phyloP scores from a whole-genome alignment of 2,888 invertebrate species.

The Nomada fabriciana region DNA sequence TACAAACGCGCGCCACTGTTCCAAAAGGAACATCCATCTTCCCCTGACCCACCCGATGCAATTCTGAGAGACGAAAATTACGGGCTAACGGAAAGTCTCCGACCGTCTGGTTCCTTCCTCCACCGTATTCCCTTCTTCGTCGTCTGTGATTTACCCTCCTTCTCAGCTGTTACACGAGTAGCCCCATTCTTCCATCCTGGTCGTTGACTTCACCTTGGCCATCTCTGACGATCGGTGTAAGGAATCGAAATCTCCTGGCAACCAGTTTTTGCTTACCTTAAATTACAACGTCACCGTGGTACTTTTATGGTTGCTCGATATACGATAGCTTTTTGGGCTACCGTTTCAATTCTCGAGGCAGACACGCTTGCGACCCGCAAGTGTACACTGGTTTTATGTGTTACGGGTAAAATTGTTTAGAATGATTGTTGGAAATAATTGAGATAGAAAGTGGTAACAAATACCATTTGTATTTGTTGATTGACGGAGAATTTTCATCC shows the following conservation, averaged over 20 bases:
- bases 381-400: not conserved
- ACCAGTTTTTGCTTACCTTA: constrained; percentile 34
- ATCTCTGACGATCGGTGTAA: constrained; percentile 9
- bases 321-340: not conserved
- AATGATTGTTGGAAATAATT: constrained; percentile 30
- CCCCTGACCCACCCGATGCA: constrained; percentile 73
- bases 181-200: constrained; percentile 61
- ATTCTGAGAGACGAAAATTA: constrained; percentile 79
- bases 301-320: not conserved
- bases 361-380: not conserved
- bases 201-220: constrained; percentile 65
- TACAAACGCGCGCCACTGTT: constrained; percentile 68
- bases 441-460: not conserved
- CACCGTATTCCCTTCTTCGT: constrained; percentile 13
- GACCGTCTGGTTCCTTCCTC: constrained; percentile 28
- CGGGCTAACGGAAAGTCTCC: constrained; percentile 77
- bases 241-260: constrained; percentile 37
- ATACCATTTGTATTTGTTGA: too few relatives aligned
- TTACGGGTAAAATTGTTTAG: not conserved
- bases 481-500: too few relatives aligned
- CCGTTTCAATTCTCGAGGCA: not conserved
- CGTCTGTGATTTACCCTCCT: constrained; percentile 4
- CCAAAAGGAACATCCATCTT: constrained; percentile 80
- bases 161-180: constrained; percentile 21
- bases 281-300: constrained; percentile 14